These are phyloP conservation scores for Meda fulgida DNA, from an alignment of 2,797 vertebrate species.

Conservation along the genomic window DNA sequence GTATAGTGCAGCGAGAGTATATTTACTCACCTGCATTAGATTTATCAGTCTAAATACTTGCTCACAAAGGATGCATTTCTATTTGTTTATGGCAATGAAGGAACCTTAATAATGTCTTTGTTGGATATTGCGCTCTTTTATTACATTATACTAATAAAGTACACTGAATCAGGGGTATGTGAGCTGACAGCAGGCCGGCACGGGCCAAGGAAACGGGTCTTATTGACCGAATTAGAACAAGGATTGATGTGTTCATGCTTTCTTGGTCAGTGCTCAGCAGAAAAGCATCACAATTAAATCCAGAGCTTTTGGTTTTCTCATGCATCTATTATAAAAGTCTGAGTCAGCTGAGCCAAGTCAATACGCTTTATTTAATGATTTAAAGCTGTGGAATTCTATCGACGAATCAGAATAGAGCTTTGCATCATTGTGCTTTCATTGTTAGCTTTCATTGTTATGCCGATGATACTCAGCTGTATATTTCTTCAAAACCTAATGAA, in stretches of 20 bases:
- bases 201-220: conserved; percentile 10
- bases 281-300: conserved; percentile 28
- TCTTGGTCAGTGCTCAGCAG: conserved; percentile 42
- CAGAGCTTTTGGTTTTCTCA: conserved; percentile 31
- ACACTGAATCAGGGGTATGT: conserved; percentile 7
- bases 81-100: conserved; percentile 34
- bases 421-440: not conserved
- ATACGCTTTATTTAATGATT: conserved; percentile 37
- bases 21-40: not conserved
- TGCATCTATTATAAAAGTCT: conserved; percentile 12
- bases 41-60: not conserved
- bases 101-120: conserved; percentile 2
- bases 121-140: conserved; percentile 23
- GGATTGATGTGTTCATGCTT: conserved; percentile 42
- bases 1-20: not conserved
- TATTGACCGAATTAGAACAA: conserved; percentile 45
- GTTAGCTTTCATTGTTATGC: too few relatives aligned
- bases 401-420: not conserved
- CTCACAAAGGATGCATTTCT: conserved; percentile 1
- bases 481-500: too few relatives aligned
- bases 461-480: too few relatives aligned
- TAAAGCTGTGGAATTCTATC: conserved; percentile 2
- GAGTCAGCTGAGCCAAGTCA: not conserved
- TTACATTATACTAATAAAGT: conserved; percentile 44
- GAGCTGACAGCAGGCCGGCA: not conserved